Conservation (phyloP, 2,888 invertebrate species). For the Anticlea derivata region DNA sequence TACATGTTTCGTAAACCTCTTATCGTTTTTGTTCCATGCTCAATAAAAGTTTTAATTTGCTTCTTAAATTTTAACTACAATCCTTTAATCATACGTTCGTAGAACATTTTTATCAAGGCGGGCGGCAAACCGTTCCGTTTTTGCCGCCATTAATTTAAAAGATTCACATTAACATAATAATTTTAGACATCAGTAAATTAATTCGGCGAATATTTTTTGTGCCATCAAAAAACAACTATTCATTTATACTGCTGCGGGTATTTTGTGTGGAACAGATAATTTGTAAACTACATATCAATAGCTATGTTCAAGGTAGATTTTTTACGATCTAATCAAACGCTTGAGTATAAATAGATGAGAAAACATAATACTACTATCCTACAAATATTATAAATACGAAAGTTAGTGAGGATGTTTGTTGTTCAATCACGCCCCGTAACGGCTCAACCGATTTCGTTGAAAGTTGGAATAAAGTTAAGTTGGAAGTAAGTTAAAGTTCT, state of each 20-base stretch:
- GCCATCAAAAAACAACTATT: constrained; percentile 15
- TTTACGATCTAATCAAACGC: too few species aligned
- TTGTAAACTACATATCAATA: background rate
- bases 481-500: too few species aligned
- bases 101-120: constrained; percentile 28
- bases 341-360: too few species aligned
- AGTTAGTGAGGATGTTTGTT: too few species aligned
- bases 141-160: constrained; percentile 34
- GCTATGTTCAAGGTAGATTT: background rate
- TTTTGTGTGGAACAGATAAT: background rate
- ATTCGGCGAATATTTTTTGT: constrained; percentile 29
- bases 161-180: constrained; percentile 35
- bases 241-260: constrained; percentile 9
- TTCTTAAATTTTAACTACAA: constrained; percentile 19
- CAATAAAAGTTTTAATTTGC: constrained; percentile 6
- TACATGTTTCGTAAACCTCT: background rate
- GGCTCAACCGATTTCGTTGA: too few species aligned
- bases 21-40: background rate
- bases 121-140: constrained; percentile 23
- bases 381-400: too few species aligned
- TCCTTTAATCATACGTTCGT: constrained; percentile 29
- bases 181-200: constrained; percentile 33
- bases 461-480: too few species aligned
- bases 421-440: too few species aligned
- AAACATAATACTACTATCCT: too few species aligned